Base-by-base conservation (phyloP, 2,797 vertebrate genomes). In the Erethizon dorsatum region DNA sequence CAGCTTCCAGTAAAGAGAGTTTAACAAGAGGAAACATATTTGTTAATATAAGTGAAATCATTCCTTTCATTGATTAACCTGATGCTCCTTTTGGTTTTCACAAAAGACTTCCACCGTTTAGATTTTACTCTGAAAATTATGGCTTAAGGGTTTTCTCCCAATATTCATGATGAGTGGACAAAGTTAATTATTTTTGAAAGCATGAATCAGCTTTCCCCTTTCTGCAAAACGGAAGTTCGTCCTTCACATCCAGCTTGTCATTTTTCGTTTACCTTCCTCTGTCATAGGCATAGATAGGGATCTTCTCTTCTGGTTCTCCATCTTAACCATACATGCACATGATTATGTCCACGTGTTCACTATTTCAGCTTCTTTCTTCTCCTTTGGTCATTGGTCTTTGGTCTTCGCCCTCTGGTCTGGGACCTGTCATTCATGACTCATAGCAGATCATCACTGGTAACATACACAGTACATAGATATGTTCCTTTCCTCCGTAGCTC, bases 171-270 rank as follows among this genome's bases (percentile, higher is more conserved):
- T 28, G 85, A 57, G 13, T 67, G 41, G 88, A 59, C 14, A 92
- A 63, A 95, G 41, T 56, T 41, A 93, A 67, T 83, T 50, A 37
- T 88, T 92, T 96, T 71, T 78, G 80, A 84, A 88, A 93, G 10
- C 69, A 71, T 95, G 65, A 85, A 47, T 69, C 14, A 82, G 45
- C 13, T 18, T 1, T 87, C 5, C 26, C 22, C 3, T 5, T 10
- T 92, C 33, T 84, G 37, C 45, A 78, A 88, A 80, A 50, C 24
- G 82, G 63, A 67, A 78, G 22, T 75, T 91, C 45, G 6, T 71
- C 50, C 50, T 83, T 79, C 10, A 45, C 8, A 56, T 47, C 8
- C 20, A 56, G 31, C 22, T 67, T 65, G 78, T 83, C 6, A 10
- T 91, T 91, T 69, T 56, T 17, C 11, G 20, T n/a, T 83, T 33